Evolutionary conservation across 2,113 vertebrate genomes (phyloP), one percentile per base, ranked within the genome.

Genomic region (Vulpes ferrilata): DNA sequence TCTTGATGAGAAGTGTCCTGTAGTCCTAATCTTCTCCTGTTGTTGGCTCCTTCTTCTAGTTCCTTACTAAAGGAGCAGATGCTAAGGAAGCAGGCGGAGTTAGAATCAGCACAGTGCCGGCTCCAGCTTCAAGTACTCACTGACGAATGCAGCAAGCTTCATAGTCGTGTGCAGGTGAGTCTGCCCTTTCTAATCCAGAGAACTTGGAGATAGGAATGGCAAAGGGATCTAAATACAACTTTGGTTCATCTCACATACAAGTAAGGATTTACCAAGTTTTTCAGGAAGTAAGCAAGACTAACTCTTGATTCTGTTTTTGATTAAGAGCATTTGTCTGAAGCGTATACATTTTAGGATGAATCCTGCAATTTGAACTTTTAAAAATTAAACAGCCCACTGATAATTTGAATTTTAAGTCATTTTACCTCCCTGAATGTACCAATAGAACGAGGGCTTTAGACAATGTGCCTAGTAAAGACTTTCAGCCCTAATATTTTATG

Each of bases 81-180:
- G 91, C 87, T 99, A 73, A 98, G 99, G 85, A 99, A 99, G 69
- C 99, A 99, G 82, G 99, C 99, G 0, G 99, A 99, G 97, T 98
- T 99, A 98, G 99, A 99, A 79, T 99, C 99, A 0, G 99, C 99
- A 1, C 99, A 99, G 98, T 99, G 99, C 98, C 99, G 99, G 4
- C 99, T 99, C 22, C 99, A 99, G 83, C 96, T 99, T 93, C 99
- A 99, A 98, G 99, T 99, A 9, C 97, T 99, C 96, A 99, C 98
- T 22, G 99, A 99, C 5, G 99, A 99, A 60, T 99, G 99, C 48
- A 99, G 98, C 74, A 99, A 99, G 95, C 99, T 99, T 64, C 99
- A 98, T 65, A 99, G 95, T 79, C 99, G 99, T 97, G 97, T 99
- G 48, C 99, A 99, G 99, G 99, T 99, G 98, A 59, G 98, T 69